phyloP scores from a whole-genome alignment of 2,888 invertebrate species.

The Cepaea hortensis region DNA sequence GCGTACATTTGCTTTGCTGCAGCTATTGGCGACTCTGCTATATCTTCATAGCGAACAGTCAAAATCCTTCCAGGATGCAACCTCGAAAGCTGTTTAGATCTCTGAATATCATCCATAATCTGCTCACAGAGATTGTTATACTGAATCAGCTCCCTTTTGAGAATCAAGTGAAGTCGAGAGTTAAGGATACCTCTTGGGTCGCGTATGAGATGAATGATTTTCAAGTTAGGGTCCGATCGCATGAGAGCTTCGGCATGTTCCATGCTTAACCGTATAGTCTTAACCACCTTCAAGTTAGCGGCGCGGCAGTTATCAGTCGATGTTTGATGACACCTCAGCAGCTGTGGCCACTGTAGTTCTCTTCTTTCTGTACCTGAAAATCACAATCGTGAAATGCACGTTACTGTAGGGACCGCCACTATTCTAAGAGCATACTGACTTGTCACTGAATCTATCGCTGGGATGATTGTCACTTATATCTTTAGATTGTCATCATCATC shows the following conservation, averaged over 20 bases:
- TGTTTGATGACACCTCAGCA: too few species aligned
- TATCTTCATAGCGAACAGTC: conserved; percentile 48
- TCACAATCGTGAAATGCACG: too few species aligned
- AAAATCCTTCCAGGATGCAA: conserved; percentile 26
- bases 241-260: conserved; percentile 2
- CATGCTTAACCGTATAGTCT: conserved; percentile 40
- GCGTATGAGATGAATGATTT: conserved; percentile 50
- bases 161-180: conserved; percentile 34
- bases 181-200: conserved; percentile 42
- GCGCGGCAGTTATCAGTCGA: too few species aligned
- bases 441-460: too few species aligned
- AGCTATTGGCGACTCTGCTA: conserved; percentile 32
- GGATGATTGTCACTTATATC: too few species aligned
- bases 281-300: neutral
- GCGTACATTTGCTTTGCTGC: conserved; percentile 28
- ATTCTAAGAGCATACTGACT: too few species aligned
- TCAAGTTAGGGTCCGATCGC: conserved; percentile 35
- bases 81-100: neutral
- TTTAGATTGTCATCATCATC: too few species aligned
- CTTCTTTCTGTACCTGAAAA: too few species aligned
- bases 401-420: too few species aligned
- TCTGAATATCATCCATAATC: conserved; percentile 1
- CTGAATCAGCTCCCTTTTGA: neutral
- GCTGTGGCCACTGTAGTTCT: too few species aligned
- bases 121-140: conserved; percentile 11